Percentiles rank a stretch among this genome's conserved stretches.
Conservation (phyloP, 1,140 invertebrate species). For the Plectus sambesii region DNA sequence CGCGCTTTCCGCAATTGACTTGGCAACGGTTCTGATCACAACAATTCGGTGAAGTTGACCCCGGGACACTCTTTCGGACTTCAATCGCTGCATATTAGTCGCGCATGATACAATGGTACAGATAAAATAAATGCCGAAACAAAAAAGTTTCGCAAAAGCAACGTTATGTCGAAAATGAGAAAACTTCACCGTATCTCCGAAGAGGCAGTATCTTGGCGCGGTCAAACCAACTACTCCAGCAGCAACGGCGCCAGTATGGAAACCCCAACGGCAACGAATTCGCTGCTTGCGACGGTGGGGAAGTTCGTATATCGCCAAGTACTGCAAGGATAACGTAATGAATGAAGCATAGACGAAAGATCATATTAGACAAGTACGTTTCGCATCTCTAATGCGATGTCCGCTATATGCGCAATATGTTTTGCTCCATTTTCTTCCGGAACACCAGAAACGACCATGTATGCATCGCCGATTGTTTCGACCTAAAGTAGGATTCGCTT, state of each 20-base stretch:
- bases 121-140: no score
- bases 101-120: no score
- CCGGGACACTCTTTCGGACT: neutral
- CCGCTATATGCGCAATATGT: conserved; percentile 30
- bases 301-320: conserved; percentile 31
- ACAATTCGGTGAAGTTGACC: conserved; percentile 21
- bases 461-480: conserved; percentile 36
- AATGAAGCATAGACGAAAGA: neutral
- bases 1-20: no score
- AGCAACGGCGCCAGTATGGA: conserved; percentile 39
- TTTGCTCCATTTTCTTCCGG: conserved; percentile 39
- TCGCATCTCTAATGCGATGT: conserved; percentile 36
- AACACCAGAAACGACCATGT: conserved; percentile 43
- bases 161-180: no score
- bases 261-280: conserved; percentile 39
- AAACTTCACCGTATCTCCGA: conserved; percentile 78
- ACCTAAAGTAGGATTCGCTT: no score
- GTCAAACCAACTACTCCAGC: conserved; percentile 47
- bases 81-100: no score
- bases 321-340: conserved; percentile 28
- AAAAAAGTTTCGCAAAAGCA: no score
- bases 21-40: no score
- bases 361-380: conserved; percentile 15
- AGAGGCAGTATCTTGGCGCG: conserved; percentile 52
- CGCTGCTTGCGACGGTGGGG: conserved; percentile 30